Base-by-base conservation (phyloP, 2,888 invertebrate genomes). In the Leptopilina drosophilae region DNA sequence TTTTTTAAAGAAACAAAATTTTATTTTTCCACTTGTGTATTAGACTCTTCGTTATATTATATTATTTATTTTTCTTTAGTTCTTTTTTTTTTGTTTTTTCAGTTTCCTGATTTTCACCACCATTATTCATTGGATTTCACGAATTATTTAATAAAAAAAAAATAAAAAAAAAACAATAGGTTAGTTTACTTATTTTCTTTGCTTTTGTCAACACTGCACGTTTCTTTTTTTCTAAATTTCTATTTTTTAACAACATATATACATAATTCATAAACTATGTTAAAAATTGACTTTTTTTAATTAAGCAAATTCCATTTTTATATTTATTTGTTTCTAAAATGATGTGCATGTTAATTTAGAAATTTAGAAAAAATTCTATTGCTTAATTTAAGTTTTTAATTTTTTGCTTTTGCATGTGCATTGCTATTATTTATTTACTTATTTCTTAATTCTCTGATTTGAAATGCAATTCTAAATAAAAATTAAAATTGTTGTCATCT, bases 81-180 rank as follows among this genome's bases (percentile, higher is more conserved):
- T 81, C 64, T 85, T 85, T 85, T 86, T 86, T 81, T 33, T 33
- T 33, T 5, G 33, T 33, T 67, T 84, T 85, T 89, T 87, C 88
- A 88, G 88, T 90, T 90, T 85, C 87, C 85, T 85, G 86, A 82
- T 88, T 87, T 88, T 85, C 85, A 82, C 76, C 87, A 88, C 85
- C 81, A 82, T 73, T 89, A 87, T 80, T 85, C 84, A 81, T 87
- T 88, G 87, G 86, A 82, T 88, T 85, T 80, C 84, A 85, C 85
- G 83, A 84, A 84, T 87, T 86, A 84, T 83, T 85, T 85, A 84
- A 82, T 83, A 49, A 49, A 49, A 46, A 46, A 46, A 46, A 46
- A n/a, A n/a, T n/a, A 8, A 46, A 46, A 49, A 49, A 11, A 49
- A 49, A 49, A 49, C 9, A 80, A 80, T 87, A 82, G 86, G 86